Base-by-base conservation (phyloP, 2,888 invertebrate species). In the Trachelus iudaicus region DNA sequence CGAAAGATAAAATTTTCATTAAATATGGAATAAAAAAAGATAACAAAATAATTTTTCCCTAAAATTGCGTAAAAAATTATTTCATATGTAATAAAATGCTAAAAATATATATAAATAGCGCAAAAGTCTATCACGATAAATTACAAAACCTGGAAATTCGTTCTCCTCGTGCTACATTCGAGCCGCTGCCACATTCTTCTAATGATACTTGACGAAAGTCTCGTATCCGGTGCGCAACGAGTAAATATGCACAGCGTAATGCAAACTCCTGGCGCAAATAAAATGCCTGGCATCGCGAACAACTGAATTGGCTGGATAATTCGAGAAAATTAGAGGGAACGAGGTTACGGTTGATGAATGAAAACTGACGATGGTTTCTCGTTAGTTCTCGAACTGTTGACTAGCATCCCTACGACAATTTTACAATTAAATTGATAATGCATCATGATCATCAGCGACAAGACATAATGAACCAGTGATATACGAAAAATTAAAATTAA, bases 311-410 rank as follows among this genome's bases (percentile, higher is more conserved):
- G 31, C 71, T 34, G 31, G 31, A 34, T 34, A 34, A 71, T 71
- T 31, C 12, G 31, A 71, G 71, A 71, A 71, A 71, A 71, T 34
- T 31, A 71, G 71, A 34, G 71, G 71, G 33, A 71, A 71, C 71
- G 71, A 71, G 71, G 71, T 34, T 71, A 56, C 56, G 56, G 56
- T 23, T 56, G 56, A 56, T 56, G 56, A 56, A 56, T 56, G 56
- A 56, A 23, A 23, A 56, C 56, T 23, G 56, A 15, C 56, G 56
- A 56, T 23, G 56, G 23, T 56, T 56, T 56, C 56, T 56, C 56
- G 9, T 56, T 23, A 56, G 2, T 56, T 23, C 23, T 56, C 56
- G 1, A 56, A 56, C 56, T 9, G 23, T 56, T 56, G 9, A 23
- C 23, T 23, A 23, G 23, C 9, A 56, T 56, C 9, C 56, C 56